A percentile compares a stretch with the other conserved stretches of the same genome.
phyloP scores from a whole-genome alignment of 1,140 invertebrate species.

The Drosophila rhopaloa region DNA sequence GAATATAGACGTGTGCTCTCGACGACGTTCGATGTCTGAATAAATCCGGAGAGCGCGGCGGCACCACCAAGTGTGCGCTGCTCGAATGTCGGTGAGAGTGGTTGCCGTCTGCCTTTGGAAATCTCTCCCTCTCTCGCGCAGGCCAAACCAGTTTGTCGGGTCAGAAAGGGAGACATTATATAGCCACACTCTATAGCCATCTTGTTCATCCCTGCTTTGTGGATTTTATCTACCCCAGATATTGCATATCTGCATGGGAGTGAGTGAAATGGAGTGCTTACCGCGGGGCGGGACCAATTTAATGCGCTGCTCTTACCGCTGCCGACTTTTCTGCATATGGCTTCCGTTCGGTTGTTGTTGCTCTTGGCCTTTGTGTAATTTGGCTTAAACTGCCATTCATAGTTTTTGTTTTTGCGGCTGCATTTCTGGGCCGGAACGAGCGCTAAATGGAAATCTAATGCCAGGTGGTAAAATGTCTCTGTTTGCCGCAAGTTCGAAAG shows the following conservation, averaged over 20 bases:
- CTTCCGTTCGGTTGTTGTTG: conserved; percentile 69
- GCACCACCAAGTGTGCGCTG: conserved; percentile 72
- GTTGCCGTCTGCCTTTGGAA: not conserved
- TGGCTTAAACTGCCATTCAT: conserved; percentile 83
- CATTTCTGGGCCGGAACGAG: conserved; percentile 56
- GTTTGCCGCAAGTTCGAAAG: conserved; percentile 2
- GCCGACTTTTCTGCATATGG: conserved; percentile 74
- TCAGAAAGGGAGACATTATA: not conserved
- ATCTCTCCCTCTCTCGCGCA: conserved; percentile 6
- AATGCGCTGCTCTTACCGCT: conserved; percentile 39
- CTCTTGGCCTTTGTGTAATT: conserved; percentile 76
- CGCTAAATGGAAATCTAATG: conserved; percentile 55
- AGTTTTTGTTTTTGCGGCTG: conserved; percentile 79
- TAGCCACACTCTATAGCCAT: conserved; percentile 28
- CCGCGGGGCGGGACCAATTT: conserved; percentile 60
- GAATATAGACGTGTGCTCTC: conserved; percentile 73
- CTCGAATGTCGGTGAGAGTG: conserved; percentile 43
- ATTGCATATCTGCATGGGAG: conserved; percentile 21
- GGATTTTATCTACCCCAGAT: conserved; percentile 77
- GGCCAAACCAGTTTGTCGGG: conserved; percentile 19
- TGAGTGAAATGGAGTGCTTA: conserved; percentile 36
- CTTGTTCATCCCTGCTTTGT: conserved; percentile 58
- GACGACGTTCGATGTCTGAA: conserved; percentile 82
- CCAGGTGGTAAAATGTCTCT: conserved; percentile 52
- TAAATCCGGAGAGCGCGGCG: conserved; percentile 65